Conservation (phyloP, 2,888 invertebrate species). For the Serrognathus titanus region DNA sequence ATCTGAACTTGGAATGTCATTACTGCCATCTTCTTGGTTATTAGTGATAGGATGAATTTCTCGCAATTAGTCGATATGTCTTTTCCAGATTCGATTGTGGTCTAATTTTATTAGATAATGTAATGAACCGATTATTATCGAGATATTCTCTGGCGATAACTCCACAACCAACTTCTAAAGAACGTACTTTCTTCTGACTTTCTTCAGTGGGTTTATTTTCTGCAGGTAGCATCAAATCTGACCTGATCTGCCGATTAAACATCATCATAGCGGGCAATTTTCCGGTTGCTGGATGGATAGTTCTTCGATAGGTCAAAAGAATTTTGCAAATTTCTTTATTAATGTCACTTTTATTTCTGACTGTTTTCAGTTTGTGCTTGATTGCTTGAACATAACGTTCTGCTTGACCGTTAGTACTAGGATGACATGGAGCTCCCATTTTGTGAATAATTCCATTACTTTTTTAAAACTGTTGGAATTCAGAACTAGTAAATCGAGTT, state of each 20-base stretch:
- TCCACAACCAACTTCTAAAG: background rate
- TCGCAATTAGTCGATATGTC: conserved; percentile 4
- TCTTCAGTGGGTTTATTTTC: background rate
- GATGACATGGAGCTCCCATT: conserved; percentile 17
- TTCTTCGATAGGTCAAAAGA: conserved; percentile 8
- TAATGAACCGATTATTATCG: background rate
- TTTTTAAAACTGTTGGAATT: conserved; percentile 19
- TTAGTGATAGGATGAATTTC: background rate
- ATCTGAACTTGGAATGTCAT: too few species aligned
- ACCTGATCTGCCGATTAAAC: conserved; percentile 22
- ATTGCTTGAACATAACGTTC: conserved; percentile 19
- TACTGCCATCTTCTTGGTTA: too few species aligned
- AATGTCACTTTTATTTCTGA: conserved; percentile 1
- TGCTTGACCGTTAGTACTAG: conserved; percentile 21
- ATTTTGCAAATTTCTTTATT: conserved; percentile 3
- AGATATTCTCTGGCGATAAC: conserved; percentile 3
- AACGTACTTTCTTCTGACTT: too few species aligned
- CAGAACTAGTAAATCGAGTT: conserved; percentile 26
- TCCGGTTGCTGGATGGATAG: conserved; percentile 20
- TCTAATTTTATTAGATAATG: conserved; percentile 2
- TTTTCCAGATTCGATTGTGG: conserved; percentile 1
- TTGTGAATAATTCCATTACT: conserved; percentile 15
- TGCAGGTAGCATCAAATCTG: conserved; percentile 1
- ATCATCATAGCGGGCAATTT: conserved; percentile 20
- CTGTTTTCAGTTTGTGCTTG: background rate